These are phyloP conservation scores for Diplodus puntazzo DNA, from an alignment of 2,797 vertebrate genomes.

Conservation along the genomic window DNA sequence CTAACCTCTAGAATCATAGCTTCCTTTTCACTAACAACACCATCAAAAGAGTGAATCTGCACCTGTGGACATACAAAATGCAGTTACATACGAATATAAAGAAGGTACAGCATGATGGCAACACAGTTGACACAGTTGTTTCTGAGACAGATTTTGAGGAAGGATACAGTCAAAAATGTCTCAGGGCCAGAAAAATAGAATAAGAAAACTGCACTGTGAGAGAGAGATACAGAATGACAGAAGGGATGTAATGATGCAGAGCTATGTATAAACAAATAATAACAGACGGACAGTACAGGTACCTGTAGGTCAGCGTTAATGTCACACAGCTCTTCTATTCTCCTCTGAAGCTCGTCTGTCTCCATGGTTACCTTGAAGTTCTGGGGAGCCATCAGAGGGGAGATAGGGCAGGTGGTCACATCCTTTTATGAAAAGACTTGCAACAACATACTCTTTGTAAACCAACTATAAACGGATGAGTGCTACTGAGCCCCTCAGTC, in stretches of 20 bases:
- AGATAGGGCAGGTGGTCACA: slow-evolving; percentile 10
- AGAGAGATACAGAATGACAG: background rate
- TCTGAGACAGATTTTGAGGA: background rate
- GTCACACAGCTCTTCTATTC: slow-evolving; percentile 86
- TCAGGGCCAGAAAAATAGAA: background rate
- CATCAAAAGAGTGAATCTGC: slow-evolving; percentile 86
- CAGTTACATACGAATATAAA: slow-evolving; percentile 3
- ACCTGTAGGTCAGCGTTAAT: slow-evolving; percentile 89
- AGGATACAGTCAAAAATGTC: background rate
- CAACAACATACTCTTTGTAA: background rate
- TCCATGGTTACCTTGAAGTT: slow-evolving; percentile 89
- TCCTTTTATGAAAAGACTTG: slow-evolving; percentile 9
- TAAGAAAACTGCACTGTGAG: background rate
- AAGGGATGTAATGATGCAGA: background rate
- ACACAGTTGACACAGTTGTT: background rate
- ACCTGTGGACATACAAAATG: slow-evolving; percentile 75
- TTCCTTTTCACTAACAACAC: slow-evolving; percentile 85
- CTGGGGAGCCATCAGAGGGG: slow-evolving; percentile 73
- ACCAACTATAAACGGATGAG: background rate
- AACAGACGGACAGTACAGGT: slow-evolving; percentile 30
- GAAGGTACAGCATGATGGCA: background rate
- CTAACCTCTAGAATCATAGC: slow-evolving; percentile 86
- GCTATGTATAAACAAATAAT: background rate
- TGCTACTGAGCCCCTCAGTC: background rate
- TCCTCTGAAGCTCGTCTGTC: slow-evolving; percentile 87